Conservation (phyloP, 1,140 invertebrate species). For the Ips typographus region DNA sequence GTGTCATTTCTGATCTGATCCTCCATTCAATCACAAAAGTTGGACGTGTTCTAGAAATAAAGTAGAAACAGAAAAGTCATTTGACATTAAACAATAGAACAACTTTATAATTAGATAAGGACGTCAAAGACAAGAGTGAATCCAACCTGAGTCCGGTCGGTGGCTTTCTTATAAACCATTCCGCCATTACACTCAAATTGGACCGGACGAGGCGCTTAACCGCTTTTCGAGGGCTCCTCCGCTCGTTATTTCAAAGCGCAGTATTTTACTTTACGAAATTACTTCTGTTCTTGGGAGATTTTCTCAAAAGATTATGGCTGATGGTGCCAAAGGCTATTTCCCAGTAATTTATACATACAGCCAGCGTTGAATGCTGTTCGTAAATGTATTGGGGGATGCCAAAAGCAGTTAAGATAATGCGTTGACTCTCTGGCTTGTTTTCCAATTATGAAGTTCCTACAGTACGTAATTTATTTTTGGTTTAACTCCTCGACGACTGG, state of each 20-base stretch:
- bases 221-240: conserved; percentile 35
- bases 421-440: conserved; percentile 8
- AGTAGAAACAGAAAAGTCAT: too few species aligned
- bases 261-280: conserved; percentile 41
- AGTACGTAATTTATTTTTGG: not conserved
- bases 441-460: conserved; percentile 12
- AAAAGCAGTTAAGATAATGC: conserved; percentile 32
- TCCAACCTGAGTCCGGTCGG: conserved; percentile 6
- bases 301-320: conserved; percentile 37
- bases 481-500: not conserved
- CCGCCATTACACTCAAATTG: conserved; percentile 26
- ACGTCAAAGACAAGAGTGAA: not conserved
- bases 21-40: too few species aligned
- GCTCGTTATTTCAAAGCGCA: conserved; percentile 40
- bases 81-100: too few species aligned
- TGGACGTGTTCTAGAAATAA: too few species aligned
- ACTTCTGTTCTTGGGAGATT: conserved; percentile 42
- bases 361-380: conserved; percentile 12
- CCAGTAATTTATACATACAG: conserved; percentile 34
- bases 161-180: conserved; percentile 8
- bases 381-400: conserved; percentile 30
- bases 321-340: conserved; percentile 35
- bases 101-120: too few species aligned
- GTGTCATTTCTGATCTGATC: too few species aligned
- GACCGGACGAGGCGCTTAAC: conserved; percentile 40